Evolutionary conservation across 2,888 invertebrate genomes (phyloP).

Genomic region (Macropis europaea): DNA sequence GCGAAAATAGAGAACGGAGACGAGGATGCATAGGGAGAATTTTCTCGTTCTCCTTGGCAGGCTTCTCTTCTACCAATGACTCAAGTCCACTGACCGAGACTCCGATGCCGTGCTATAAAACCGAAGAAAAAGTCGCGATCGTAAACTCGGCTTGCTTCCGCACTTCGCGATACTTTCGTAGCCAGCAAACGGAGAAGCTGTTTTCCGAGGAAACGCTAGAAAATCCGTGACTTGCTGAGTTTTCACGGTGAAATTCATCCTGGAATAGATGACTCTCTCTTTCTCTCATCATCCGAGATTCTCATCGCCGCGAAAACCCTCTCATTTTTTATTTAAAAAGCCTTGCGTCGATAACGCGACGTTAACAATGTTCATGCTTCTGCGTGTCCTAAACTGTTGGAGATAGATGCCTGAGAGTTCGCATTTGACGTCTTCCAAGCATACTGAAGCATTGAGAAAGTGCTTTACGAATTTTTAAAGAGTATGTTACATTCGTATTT

Average conservation of each 20-base stretch:
- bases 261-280: too few relatives aligned
- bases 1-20: conserved; percentile 18
- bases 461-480: too few relatives aligned
- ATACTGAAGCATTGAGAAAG: too few relatives aligned
- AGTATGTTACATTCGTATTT: too few relatives aligned
- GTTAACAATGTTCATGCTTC: too few relatives aligned
- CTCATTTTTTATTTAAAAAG: too few relatives aligned
- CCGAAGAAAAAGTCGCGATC: conserved; percentile 53
- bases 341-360: too few relatives aligned
- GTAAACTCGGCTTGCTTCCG: conserved; percentile 60
- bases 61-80: conserved; percentile 34
- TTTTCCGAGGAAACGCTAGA: conserved; percentile 16
- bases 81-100: conserved; percentile 58
- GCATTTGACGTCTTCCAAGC: too few relatives aligned
- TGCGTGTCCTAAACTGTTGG: too few relatives aligned
- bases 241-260: background rate
- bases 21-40: conserved; percentile 23
- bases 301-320: too few relatives aligned
- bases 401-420: too few relatives aligned
- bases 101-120: conserved; percentile 48
- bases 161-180: conserved; percentile 43
- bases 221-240: background rate
- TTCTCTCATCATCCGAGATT: too few relatives aligned
- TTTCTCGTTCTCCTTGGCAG: conserved; percentile 52
- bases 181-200: conserved; percentile 5